Evolutionary conservation across 2,797 vertebrate species (phyloP).

Genomic region (Furcifer pardalis): DNA sequence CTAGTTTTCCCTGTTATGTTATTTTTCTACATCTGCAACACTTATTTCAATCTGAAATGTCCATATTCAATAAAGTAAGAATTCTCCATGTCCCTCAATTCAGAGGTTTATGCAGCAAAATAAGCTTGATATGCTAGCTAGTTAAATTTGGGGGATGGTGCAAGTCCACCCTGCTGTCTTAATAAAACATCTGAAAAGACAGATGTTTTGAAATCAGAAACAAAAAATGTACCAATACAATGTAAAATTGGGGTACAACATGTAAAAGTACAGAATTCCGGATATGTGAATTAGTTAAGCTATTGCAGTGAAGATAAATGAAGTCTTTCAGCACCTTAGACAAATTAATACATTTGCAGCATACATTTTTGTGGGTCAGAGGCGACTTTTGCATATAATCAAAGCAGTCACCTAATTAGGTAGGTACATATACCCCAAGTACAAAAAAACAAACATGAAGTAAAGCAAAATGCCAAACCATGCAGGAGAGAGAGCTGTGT

Average conservation of each 20-base stretch:
- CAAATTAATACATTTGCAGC: neutral
- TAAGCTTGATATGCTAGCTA: constrained; percentile 7
- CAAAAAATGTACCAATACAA: neutral
- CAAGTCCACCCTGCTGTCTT: neutral
- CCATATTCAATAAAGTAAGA: neutral
- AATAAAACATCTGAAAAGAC: neutral
- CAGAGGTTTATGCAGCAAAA: neutral
- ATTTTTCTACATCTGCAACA: neutral
- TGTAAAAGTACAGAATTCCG: constrained; percentile 32
- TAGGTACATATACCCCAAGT: constrained; percentile 7
- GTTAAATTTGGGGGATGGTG: neutral
- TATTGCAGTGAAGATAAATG: neutral
- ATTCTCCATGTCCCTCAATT: neutral
- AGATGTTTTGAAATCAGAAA: neutral
- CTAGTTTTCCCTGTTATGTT: neutral
- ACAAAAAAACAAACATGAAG: constrained; percentile 5
- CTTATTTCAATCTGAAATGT: neutral
- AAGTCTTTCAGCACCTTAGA: constrained; percentile 3
- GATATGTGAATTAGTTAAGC: neutral
- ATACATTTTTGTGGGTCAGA: neutral
- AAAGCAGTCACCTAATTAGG: neutral
- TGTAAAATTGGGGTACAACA: neutral
- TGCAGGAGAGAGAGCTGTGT: neutral
- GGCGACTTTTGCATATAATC: neutral
- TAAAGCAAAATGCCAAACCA: neutral